A percentile compares a stretch with the other conserved stretches of the same genome.
Conservation (phyloP, 53 echinoderm and acorn worm species). For the Echinarachnius parma region DNA sequence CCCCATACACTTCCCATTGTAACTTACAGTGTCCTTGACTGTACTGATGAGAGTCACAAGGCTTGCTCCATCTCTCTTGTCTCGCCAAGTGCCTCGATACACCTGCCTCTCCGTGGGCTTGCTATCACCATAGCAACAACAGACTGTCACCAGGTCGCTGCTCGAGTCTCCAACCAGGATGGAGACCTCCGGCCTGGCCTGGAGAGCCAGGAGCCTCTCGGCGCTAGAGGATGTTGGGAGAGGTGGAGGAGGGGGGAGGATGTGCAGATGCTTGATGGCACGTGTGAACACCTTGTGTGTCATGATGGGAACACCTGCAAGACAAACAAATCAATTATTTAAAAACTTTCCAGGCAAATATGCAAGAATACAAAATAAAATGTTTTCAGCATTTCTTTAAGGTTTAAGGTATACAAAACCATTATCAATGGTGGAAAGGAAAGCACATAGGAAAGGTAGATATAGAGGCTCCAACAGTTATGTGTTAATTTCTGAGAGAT, state of each 20-base stretch:
- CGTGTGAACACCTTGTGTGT: conserved; percentile 48
- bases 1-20: neutral
- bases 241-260: conserved; percentile 22
- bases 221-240: neutral
- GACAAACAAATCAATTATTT: too few relatives aligned
- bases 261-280: conserved; percentile 34
- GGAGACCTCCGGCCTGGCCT: conserved; percentile 17
- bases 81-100: conserved; percentile 32
- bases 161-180: conserved; percentile 26
- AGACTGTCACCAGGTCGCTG: conserved; percentile 20
- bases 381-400: too few relatives aligned
- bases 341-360: too few relatives aligned
- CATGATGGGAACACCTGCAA: conserved; percentile 65
- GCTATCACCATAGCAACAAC: conserved; percentile 33
- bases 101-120: conserved; percentile 33
- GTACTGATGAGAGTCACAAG: conserved; percentile 8
- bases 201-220: conserved; percentile 14
- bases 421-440: too few relatives aligned
- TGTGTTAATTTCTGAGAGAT: too few relatives aligned
- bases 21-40: conserved; percentile 15
- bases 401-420: too few relatives aligned
- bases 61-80: conserved; percentile 29
- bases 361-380: too few relatives aligned
- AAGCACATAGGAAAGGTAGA: too few relatives aligned
- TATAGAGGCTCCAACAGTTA: too few relatives aligned